Evolutionary conservation across 2,888 invertebrate genomes (phyloP).

Genomic region (Notodonta ziczac): DNA sequence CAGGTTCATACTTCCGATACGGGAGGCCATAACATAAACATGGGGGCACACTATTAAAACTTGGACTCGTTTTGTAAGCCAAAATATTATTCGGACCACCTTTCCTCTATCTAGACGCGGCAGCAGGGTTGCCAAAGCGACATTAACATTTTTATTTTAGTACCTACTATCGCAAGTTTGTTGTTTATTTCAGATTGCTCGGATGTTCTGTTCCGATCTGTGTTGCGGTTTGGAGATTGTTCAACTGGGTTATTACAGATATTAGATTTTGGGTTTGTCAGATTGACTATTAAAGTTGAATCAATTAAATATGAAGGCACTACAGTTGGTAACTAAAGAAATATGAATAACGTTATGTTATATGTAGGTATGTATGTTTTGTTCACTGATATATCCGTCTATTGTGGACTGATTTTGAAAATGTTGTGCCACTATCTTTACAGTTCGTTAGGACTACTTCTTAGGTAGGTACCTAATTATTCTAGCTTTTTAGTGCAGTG

Average conservation of each 20-base stretch:
- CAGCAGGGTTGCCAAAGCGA: slow-evolving; percentile 70
- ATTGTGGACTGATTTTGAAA: too few species aligned
- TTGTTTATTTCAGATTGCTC: slow-evolving; percentile 49
- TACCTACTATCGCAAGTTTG: slow-evolving; percentile 51
- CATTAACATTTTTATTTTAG: slow-evolving; percentile 77
- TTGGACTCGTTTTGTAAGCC: slow-evolving; percentile 83
- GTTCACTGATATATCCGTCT: too few species aligned
- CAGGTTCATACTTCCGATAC: slow-evolving; percentile 63
- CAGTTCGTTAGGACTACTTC: too few species aligned
- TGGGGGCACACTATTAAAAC: slow-evolving; percentile 82
- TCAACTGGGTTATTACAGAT: slow-evolving; percentile 8
- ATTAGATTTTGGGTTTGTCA: not conserved
- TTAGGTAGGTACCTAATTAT: too few species aligned
- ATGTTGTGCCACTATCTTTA: too few species aligned
- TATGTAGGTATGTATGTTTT: too few species aligned
- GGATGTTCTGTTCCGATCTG: slow-evolving; percentile 16
- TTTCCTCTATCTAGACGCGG: slow-evolving; percentile 70
- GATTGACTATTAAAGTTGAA: too few species aligned
- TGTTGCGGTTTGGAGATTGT: slow-evolving; percentile 1
- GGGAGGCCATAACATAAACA: slow-evolving; percentile 78
- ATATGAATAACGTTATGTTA: too few species aligned
- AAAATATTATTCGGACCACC: slow-evolving; percentile 83
- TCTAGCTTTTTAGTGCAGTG: too few species aligned
- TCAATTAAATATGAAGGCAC: too few species aligned
- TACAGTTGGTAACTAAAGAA: too few species aligned